Conservation (phyloP, 2,888 invertebrate genomes). For the Oxyteleia sp. region DNA sequence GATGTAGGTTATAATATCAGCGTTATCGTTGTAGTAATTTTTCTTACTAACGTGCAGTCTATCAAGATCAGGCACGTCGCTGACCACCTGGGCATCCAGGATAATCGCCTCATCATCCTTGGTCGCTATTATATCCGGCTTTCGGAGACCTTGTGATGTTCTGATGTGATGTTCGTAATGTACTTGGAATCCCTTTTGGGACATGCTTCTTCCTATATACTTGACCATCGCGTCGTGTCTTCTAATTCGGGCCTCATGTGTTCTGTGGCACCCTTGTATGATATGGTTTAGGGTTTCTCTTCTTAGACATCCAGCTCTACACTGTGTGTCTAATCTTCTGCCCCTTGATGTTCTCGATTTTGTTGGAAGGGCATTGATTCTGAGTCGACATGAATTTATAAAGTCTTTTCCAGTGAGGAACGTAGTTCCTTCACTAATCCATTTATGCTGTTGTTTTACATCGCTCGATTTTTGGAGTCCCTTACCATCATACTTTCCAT, state of each 20-base stretch:
- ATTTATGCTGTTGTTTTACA: slow-evolving; percentile 50
- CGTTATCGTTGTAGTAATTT: neutral
- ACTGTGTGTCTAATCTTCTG: slow-evolving; percentile 58
- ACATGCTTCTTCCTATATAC: neutral
- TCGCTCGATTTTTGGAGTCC: no score
- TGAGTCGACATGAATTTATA: slow-evolving; percentile 60
- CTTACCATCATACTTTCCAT: no score
- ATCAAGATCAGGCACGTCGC: neutral
- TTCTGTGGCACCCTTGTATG: slow-evolving; percentile 80
- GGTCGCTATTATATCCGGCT: slow-evolving; percentile 80
- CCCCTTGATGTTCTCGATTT: slow-evolving; percentile 77
- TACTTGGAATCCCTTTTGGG: neutral
- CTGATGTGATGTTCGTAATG: neutral
- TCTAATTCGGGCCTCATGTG: slow-evolving; percentile 80
- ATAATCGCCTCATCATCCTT: slow-evolving; percentile 76
- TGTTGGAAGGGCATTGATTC: slow-evolving; percentile 82
- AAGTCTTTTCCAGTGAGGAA: slow-evolving; percentile 62
- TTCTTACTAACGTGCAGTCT: neutral
- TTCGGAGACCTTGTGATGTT: slow-evolving; percentile 77
- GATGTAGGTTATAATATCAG: slow-evolving; percentile 39
- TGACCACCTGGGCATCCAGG: slow-evolving; percentile 77
- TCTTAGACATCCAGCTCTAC: slow-evolving; percentile 80
- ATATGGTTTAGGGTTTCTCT: slow-evolving; percentile 81
- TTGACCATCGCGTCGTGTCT: slow-evolving; percentile 79
- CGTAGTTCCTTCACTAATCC: slow-evolving; percentile 50